Base-by-base conservation (phyloP, 2,797 vertebrate genomes). In the Crocidura indochinensis region DNA sequence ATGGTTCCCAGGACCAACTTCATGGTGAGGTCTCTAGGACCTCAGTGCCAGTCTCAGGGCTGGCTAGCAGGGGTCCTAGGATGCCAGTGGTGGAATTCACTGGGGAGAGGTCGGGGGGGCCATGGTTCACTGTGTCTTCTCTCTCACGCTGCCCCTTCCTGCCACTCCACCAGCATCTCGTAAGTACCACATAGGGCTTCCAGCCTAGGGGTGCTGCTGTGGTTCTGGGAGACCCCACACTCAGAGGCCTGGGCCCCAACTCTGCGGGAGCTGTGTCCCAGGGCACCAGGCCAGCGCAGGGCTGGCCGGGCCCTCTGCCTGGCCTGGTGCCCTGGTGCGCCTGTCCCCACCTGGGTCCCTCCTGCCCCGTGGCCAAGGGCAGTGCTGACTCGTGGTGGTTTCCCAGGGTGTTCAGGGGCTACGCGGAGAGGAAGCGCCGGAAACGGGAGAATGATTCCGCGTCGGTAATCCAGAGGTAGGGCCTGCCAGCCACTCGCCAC, bases 401-500 rank as follows among this genome's bases (percentile, higher is more conserved):
- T 98, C 98, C 98, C 99, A 99, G 99, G 99, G 99, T 98, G 80
- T 99, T 99, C 98, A 99, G 99, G 95, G 99, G 99, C 98, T 99
- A 98, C 98, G 99, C 99, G 96, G 99, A 99, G 97, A 98, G 98
- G 99, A 99, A 99, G 97, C 99, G 99, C 96, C 98, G 98, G 97
- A 99, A 99, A 98, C 98, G 98, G 97, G 99, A 99, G 96, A 98
- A 98, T 97, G 99, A 99, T 96, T 98, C 98, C 92, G 98, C 99
- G 90, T 97, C 98, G 96, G 93, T 98, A 97, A 99, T 99, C 96
- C 99, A 99, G 98, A 99, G 99, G 99, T 99, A 99, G 98, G 98
- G 97, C 98, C 96, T 94, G 80, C 91, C 11, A 95, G 96, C 93
- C 82, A 88, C 96, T 95, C 93, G 94, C 96, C 96, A 95, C 94